phyloP scores from a whole-genome alignment of 2,113 vertebrate species.

The Gallinago paraguaiae region DNA sequence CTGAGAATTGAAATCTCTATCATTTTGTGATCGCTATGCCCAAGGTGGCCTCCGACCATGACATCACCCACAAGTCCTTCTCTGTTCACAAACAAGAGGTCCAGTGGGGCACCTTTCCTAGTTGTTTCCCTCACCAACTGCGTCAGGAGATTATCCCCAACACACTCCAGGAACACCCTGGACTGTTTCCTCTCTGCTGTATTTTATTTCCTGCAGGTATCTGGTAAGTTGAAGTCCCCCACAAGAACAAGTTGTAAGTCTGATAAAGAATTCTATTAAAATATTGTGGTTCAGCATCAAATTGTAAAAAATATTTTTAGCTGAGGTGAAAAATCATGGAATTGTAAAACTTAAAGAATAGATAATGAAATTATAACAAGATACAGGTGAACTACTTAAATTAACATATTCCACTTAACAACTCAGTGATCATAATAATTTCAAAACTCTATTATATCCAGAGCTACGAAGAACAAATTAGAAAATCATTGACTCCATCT shows the following conservation, averaged over 20 bases:
- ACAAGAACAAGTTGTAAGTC: not conserved
- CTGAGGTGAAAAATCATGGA: slow-evolving; percentile 47
- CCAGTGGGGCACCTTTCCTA: not conserved
- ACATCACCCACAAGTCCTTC: not conserved
- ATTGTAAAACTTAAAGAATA: slow-evolving; percentile 40
- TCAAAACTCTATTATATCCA: slow-evolving; percentile 27
- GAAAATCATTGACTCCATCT: slow-evolving; percentile 79
- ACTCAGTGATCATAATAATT: slow-evolving; percentile 39
- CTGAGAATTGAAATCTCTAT: not conserved
- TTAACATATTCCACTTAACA: slow-evolving; percentile 60
- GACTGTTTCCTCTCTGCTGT: not conserved
- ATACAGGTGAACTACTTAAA: slow-evolving; percentile 64
- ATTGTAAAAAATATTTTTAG: slow-evolving; percentile 24
- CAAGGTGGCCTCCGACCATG: not conserved
- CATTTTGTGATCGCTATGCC: not conserved
- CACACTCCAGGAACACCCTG: not conserved
- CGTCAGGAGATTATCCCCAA: not conserved
- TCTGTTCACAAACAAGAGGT: not conserved
- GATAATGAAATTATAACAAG: slow-evolving; percentile 56
- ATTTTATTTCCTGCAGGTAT: not conserved
- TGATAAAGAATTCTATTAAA: slow-evolving; percentile 31
- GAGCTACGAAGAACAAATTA: slow-evolving; percentile 30
- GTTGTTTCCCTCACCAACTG: not conserved
- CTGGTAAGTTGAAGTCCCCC: not conserved
- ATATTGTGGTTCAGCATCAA: slow-evolving; percentile 27